These are phyloP conservation scores for Aromia moschata DNA, from an alignment of 2,888 invertebrate genomes.

Conservation along the genomic window DNA sequence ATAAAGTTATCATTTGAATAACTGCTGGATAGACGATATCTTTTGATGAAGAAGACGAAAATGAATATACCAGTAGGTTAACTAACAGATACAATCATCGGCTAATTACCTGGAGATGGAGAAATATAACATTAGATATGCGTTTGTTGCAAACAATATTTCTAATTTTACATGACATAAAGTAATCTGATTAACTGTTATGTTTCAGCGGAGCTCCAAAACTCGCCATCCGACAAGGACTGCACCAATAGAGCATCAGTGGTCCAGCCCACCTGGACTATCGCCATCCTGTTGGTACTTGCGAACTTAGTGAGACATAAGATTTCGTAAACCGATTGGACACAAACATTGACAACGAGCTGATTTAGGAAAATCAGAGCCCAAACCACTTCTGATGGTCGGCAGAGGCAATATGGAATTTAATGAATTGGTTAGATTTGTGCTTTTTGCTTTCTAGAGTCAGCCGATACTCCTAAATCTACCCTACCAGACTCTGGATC, in stretches of 20 bases:
- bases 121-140: no score
- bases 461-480: constrained; percentile 31
- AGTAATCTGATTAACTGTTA: neutral
- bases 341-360: constrained; percentile 15
- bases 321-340: constrained; percentile 39
- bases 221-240: constrained; percentile 54
- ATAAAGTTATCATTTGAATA: no score
- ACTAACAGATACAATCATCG: no score
- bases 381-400: constrained; percentile 10
- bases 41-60: no score
- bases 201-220: constrained; percentile 57
- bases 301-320: constrained; percentile 34
- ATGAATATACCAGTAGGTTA: no score
- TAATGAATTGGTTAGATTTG: constrained; percentile 48
- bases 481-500: constrained; percentile 14
- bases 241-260: constrained; percentile 50
- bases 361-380: constrained; percentile 30
- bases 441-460: constrained; percentile 55
- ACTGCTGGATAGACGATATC: no score
- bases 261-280: constrained; percentile 30
- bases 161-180: no score
- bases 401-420: constrained; percentile 24
- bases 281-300: constrained; percentile 32
- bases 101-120: no score
- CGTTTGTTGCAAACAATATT: no score